Evolutionary conservation across 2,113 vertebrate genomes (phyloP), one percentile per base, ranked within the genome.

Genomic region (Sclerurus mexicanus): DNA sequence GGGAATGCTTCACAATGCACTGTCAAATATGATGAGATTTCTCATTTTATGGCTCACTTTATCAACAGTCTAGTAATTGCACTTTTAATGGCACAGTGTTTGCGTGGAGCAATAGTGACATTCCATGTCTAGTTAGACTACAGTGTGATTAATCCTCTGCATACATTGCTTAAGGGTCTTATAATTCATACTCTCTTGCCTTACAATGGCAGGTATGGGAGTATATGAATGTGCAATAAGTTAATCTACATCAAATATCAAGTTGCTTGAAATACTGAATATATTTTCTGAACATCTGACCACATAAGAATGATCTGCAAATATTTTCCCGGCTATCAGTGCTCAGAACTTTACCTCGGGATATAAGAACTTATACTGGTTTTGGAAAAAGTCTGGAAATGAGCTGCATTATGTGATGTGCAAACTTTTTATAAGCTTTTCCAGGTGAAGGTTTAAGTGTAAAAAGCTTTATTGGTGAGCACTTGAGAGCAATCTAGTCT

Each of bases 11-110:
- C 92, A 83, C 79, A 96, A 59, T 75, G 37, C 91, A 62, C 49
- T 97, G 80, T 90, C 92, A 96, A 87, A 82, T 95, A 92, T 72
- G 91, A 84, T 86, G 95, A 80, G 77, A 76, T 89, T 96, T 97
- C 83, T 95, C 72, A 92, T 93, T 96, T 97, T 96, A 91, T 96
- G 77, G 39, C 60, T 91, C 21, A 27, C 87, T 96, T 95, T 96
- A 89, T 94, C 95, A 95, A 67, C 72, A 52, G 59, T 79, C 67
- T 86, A 49, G 87, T 96, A 95, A 95, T 87, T 94, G 78, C 76
- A 86, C 71, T 95, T 94, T 86, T 84, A 87, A 25, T 87, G 64
- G 55, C 35, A 39, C 30, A 35, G 76, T 92, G 53, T 84, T 90
- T 95, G 60, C 72, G 58, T 90, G 94, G 62, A 89, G 74, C 83